Base-by-base conservation (phyloP, 2,113 vertebrate species). In the Lycaon pictus region DNA sequence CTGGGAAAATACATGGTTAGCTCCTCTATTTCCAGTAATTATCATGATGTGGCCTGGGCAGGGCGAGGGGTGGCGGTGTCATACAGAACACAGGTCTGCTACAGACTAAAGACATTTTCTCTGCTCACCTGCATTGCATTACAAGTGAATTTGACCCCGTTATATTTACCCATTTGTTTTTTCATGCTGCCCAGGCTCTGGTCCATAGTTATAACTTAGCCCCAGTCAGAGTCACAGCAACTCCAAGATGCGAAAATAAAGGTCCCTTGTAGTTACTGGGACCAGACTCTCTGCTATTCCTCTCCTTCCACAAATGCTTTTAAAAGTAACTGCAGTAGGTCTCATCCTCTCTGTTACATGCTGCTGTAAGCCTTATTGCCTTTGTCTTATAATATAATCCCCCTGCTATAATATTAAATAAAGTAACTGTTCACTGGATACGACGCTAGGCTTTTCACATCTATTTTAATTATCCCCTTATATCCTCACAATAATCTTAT, bases 351-450 rank as follows among this genome's bases (percentile, higher is more conserved):
- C 58, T 96, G 82, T 27, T 22, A 79, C 23, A n/a, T 71, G 29
- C 62, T 84, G 13, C n/a, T 96, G 29, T 55, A 91, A 13, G 65
- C 32, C 71, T 67, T 53, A 53, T 7, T 86, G 17, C 56, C 29
- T 88, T 69, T 88, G 69, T 35, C 63, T 87, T 71, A 65, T 43
- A 60, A 17, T 91, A 29, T 91, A 93, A 95, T 92, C 25, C 84
- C 53, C 80, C 53, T 92, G 32, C 88, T 93, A 76, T 29, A 94
- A 27, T 76, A 95, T 48, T 53, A 95, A 93, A 89, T 53, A 95
- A 93, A 89, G 71, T 96, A 83, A 72, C 63, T 95, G 7, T 95
- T 58, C 60, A 72, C 55, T 3, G 84, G 69, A 37, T 22, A 96
- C 27, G n/a, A 35, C 29, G 12, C 53, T 69, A 63, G 16, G 27